These are phyloP conservation scores for Poecilobothrus nobilitatus DNA, from an alignment of 2,888 invertebrate genomes.

Conservation along the genomic window DNA sequence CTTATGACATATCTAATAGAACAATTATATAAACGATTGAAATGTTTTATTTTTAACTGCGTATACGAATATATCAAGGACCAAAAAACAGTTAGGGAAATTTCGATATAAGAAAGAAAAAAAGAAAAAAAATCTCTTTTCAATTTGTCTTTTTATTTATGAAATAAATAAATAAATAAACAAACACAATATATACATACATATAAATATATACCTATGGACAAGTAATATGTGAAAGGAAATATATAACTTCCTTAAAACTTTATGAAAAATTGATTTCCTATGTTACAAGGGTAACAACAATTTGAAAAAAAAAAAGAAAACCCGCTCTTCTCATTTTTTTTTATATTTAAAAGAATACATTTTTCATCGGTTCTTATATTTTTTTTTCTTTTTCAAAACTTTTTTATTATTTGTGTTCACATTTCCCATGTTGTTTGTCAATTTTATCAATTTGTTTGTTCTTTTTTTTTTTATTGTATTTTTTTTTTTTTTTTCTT, in stretches of 20 bases:
- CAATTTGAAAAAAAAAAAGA: background rate
- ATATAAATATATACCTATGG: too few relatives aligned
- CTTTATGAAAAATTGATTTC: slow-evolving; percentile 1
- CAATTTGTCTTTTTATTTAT: too few relatives aligned
- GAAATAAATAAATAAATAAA: background rate
- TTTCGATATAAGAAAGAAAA: too few relatives aligned
- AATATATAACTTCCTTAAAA: background rate
- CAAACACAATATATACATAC: background rate
- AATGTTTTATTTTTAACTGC: too few relatives aligned
- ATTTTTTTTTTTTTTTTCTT: background rate
- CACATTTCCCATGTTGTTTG: slow-evolving; percentile 6
- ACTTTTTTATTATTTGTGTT: background rate
- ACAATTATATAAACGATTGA: too few relatives aligned
- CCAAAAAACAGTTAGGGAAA: too few relatives aligned
- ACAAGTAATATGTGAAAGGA: background rate
- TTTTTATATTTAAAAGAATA: background rate
- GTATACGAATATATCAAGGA: too few relatives aligned
- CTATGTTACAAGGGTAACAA: background rate
- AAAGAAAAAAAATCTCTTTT: too few relatives aligned
- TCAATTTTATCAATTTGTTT: background rate
- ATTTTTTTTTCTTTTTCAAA: background rate
- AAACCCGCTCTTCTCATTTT: background rate
- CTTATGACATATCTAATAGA: too few relatives aligned
- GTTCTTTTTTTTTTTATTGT: background rate
- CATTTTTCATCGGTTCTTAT: too few relatives aligned